Conservation (phyloP, 2,797 vertebrate genomes). For the Antrozous pallidus region DNA sequence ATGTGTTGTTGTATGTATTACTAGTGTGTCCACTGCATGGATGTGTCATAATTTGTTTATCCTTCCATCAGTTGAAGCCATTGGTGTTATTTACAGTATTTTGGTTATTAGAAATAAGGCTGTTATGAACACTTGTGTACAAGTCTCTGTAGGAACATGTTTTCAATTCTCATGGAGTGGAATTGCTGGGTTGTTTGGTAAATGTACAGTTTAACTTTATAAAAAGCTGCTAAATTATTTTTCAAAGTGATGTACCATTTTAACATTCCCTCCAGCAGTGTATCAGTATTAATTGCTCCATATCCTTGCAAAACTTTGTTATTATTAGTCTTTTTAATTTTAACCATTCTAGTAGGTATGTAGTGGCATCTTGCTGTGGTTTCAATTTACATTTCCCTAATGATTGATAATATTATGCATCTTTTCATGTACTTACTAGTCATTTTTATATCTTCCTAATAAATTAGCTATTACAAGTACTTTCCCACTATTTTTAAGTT, state of each 20-base stretch:
- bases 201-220: neutral
- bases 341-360: neutral
- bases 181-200: neutral
- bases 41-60: neutral
- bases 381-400: neutral
- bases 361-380: neutral
- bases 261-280: too few species aligned
- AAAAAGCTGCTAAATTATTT: neutral
- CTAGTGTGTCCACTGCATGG: neutral
- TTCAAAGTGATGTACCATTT: too few species aligned
- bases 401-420: neutral
- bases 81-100: neutral
- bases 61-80: neutral
- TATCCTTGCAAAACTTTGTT: neutral
- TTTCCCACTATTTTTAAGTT: neutral
- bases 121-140: neutral
- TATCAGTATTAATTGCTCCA: neutral
- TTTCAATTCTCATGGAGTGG: neutral
- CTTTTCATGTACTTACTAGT: neutral
- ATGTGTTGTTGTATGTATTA: rapidly evolving
- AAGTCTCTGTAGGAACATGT: neutral
- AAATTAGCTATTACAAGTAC: neutral
- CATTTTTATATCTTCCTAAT: neutral
- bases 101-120: neutral
- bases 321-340: neutral